Conservation (phyloP, 2,113 vertebrate genomes). For the Boleophthalmus pectinirostris region DNA sequence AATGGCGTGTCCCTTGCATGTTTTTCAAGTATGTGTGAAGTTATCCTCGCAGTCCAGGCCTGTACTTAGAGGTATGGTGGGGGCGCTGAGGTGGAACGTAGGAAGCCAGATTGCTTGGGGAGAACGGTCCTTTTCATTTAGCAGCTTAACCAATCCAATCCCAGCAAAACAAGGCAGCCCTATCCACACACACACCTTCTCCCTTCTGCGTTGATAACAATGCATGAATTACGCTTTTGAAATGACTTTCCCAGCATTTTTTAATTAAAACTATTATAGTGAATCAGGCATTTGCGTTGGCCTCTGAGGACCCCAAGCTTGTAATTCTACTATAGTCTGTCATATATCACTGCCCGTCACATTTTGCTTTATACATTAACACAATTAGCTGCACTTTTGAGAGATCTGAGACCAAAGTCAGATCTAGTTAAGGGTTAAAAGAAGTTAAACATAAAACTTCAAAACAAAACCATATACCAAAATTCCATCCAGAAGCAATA, state of each 20-base stretch:
- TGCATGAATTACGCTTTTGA: conserved; percentile 58
- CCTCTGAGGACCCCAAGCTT: conserved; percentile 31
- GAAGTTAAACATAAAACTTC: too few relatives aligned
- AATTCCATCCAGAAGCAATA: too few relatives aligned
- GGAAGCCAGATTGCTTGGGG: conserved; percentile 64
- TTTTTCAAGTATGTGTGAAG: background rate
- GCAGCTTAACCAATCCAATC: conserved; percentile 63
- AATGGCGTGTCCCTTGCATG: background rate
- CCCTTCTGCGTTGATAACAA: conserved; percentile 55
- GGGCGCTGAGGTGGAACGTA: conserved; percentile 59
- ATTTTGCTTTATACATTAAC: background rate
- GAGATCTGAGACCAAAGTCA: conserved; percentile 8
- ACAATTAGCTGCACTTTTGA: conserved; percentile 33
- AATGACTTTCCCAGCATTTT: conserved; percentile 58
- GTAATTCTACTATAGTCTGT: conserved; percentile 42
- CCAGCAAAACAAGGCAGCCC: conserved; percentile 41
- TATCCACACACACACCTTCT: conserved; percentile 27
- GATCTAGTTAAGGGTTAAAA: too few relatives aligned
- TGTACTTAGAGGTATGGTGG: conserved; percentile 40
- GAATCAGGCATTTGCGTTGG: conserved; percentile 44
- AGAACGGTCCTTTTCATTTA: conserved; percentile 61
- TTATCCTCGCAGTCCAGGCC: conserved; percentile 50
- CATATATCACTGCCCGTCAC: conserved; percentile 19
- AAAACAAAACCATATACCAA: too few relatives aligned
- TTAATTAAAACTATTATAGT: conserved; percentile 64